phyloP scores from a whole-genome alignment of 2,797 vertebrate species.

The Sebastiscus tertius region DNA sequence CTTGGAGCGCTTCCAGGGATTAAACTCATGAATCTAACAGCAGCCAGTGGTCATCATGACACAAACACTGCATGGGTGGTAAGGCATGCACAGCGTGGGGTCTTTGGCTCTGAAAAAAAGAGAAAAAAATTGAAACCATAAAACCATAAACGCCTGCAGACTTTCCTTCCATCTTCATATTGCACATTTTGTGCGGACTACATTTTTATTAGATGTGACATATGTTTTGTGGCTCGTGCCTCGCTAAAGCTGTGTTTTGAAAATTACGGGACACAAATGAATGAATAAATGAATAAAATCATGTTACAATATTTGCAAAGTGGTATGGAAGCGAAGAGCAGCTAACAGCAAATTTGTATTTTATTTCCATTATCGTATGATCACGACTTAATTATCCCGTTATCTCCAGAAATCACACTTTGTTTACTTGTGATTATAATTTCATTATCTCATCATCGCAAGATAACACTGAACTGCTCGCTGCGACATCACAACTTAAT shows the following conservation, averaged over 20 bases:
- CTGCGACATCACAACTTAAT: conserved; percentile 24
- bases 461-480: conserved; percentile 21
- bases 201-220: conserved; percentile 48
- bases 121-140: conserved; percentile 29
- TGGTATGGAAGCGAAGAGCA: not conserved
- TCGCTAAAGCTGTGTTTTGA: not conserved
- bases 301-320: not conserved
- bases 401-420: conserved; percentile 30
- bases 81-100: conserved; percentile 53
- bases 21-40: conserved; percentile 76
- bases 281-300: conserved; percentile 15
- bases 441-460: conserved; percentile 16
- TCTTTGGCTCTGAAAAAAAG: conserved; percentile 19
- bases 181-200: conserved; percentile 17
- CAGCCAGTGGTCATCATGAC: conserved; percentile 71
- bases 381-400: conserved; percentile 32
- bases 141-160: conserved; percentile 53
- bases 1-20: conserved; percentile 80
- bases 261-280: conserved; percentile 8
- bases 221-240: conserved; percentile 31
- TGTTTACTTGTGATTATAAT: conserved; percentile 39
- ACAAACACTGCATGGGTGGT: conserved; percentile 70
- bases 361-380: not conserved
- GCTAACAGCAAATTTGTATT: not conserved
- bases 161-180: conserved; percentile 21